Base-by-base conservation (phyloP, 2,113 vertebrate species). In the Ictidomys tridecemlineatus region DNA sequence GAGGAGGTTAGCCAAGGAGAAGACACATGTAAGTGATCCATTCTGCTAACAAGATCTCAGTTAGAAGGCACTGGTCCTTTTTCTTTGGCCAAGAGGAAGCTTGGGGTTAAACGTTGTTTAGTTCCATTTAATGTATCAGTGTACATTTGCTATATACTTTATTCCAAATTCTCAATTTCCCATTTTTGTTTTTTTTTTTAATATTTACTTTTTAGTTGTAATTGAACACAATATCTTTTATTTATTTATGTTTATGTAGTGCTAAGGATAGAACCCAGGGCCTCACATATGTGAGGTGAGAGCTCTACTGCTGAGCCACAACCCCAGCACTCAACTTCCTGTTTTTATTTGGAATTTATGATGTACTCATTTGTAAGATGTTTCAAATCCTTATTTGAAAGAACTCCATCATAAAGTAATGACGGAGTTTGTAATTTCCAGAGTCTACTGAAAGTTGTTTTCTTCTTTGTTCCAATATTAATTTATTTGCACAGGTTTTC, bases 291-390 rank as follows among this genome's bases (percentile, higher is more conserved):
- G 45, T 45, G 45, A 45, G 45, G 45, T 45, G 45, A 45, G 45
- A 45, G 45, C 45, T 45, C 45, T 45, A 9, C 1, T 45, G 45
- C 45, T 45, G 45, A 45, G 45, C 45, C 45, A 45, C 45, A 45
- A 45, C 45, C 45, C 45, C 45, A 45, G 45, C 45, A 70, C 13
- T 92, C 45, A 13, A 30, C 80, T 95, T 91, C 32, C 12, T 82
- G 30, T 78, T 82, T 93, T 89, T 95, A 85, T 95, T 88, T 85
- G 63, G 72, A 90, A 94, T 93, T 84, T 96, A 58, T 48, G 30
- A 48, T 48, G 30, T 72, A 48, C 37, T 92, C 34, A 69, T 56
- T 37, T 80, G 30, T 88, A 61, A 90, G 34, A 39, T 61, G 8
- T 82, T 67, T 69, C 20, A 85, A 88, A 88, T 84, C 6, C 37